Conservation (phyloP, 2,113 vertebrate species). For the Camelus dromedarius region DNA sequence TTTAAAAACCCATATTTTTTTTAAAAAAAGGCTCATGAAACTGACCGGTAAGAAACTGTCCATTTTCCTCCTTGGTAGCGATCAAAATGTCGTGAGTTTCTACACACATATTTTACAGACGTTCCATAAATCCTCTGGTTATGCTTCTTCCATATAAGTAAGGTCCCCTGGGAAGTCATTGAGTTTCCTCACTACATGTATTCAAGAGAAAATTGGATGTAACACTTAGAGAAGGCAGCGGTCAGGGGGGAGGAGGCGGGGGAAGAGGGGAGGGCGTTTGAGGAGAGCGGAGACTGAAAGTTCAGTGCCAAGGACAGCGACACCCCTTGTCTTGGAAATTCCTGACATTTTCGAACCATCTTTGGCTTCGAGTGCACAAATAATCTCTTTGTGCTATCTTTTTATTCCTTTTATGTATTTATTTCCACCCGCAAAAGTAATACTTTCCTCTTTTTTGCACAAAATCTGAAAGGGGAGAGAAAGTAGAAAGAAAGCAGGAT, state of each 20-base stretch:
- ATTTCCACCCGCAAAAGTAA: background rate
- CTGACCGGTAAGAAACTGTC: conserved; percentile 71
- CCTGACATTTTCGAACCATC: conserved; percentile 65
- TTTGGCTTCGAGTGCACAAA: background rate
- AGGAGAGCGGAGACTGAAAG: background rate
- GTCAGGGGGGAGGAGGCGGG: background rate
- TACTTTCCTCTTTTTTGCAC: background rate
- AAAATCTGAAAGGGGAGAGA: conserved; percentile 11
- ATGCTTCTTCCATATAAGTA: conserved; percentile 61
- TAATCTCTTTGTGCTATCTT: conserved; percentile 44
- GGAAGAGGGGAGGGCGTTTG: background rate
- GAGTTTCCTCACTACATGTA: conserved; percentile 69
- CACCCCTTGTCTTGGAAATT: conserved; percentile 61
- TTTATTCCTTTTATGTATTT: conserved; percentile 18
- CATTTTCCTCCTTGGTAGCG: conserved; percentile 61
- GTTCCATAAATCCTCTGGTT: conserved; percentile 69
- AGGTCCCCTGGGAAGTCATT: conserved; percentile 77
- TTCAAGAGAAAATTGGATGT: conserved; percentile 80
- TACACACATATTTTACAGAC: conserved; percentile 71
- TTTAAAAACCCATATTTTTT: conserved; percentile 61
- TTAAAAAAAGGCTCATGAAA: conserved; percentile 48
- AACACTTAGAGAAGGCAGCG: conserved; percentile 54
- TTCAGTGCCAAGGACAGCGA: conserved; percentile 61
- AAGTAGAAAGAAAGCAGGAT: background rate
- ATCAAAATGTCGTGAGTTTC: conserved; percentile 72